These are phyloP conservation scores for Drosophila arizonae DNA, from an alignment of 1,140 invertebrate genomes.

Conservation along the genomic window DNA sequence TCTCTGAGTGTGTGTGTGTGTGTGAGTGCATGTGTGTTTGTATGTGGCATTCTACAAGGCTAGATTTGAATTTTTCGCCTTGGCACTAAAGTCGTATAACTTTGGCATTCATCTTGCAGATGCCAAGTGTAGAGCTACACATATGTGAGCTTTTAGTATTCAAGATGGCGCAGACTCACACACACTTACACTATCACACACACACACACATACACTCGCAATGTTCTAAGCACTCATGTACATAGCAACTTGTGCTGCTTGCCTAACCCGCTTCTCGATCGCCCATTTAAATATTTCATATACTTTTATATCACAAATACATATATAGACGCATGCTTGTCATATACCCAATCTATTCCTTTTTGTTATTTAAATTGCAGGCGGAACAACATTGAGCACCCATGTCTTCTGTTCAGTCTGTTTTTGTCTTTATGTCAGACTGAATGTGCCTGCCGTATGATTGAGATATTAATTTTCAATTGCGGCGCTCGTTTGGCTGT, in stretches of 20 bases:
- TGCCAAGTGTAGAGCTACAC: conserved; percentile 43
- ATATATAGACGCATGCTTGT: conserved; percentile 13
- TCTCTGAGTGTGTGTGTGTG: neutral
- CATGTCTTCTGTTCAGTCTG: conserved; percentile 13
- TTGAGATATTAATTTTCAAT: conserved; percentile 50
- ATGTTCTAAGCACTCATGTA: conserved; percentile 57
- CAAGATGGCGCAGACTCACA: conserved; percentile 35
- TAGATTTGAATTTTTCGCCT: conserved; percentile 74
- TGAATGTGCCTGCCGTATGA: conserved; percentile 28
- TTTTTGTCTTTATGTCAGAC: conserved; percentile 9
- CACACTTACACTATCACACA: conserved; percentile 24
- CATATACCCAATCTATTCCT: conserved; percentile 24
- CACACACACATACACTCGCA: conserved; percentile 10
- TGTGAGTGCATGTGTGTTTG: conserved; percentile 17
- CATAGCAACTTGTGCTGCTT: conserved; percentile 42
- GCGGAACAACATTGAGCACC: conserved; percentile 57
- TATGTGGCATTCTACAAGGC: conserved; percentile 62
- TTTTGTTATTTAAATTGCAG: conserved; percentile 79
- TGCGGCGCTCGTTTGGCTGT: conserved; percentile 18
- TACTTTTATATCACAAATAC: neutral
- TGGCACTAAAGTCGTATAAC: conserved; percentile 78
- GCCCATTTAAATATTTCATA: conserved; percentile 30
- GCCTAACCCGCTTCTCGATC: conserved; percentile 19
- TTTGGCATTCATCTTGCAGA: conserved; percentile 76
- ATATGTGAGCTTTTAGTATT: conserved; percentile 17